Conservation (phyloP, 2,888 invertebrate genomes). For the Meganola albula region DNA sequence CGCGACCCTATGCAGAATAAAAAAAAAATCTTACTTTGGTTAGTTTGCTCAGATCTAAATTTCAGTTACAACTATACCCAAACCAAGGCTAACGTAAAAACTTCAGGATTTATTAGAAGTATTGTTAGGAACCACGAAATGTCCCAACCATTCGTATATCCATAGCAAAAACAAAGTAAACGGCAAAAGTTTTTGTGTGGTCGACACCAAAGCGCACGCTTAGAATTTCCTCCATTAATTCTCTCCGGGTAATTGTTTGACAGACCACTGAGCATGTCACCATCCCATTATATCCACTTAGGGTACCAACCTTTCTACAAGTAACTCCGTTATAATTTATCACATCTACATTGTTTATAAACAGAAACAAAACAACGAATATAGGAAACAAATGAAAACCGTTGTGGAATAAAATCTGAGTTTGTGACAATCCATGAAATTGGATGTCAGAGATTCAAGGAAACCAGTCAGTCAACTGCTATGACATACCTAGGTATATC, state of each 20-base stretch:
- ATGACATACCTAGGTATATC: no score
- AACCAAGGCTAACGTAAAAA: no score
- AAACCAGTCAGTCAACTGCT: slow-evolving; percentile 12
- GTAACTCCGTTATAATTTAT: background rate
- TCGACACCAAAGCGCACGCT: slow-evolving; percentile 29
- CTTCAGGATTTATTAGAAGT: no score
- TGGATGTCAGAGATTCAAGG: slow-evolving; percentile 13
- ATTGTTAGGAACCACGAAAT: no score
- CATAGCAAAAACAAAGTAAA: slow-evolving; percentile 31
- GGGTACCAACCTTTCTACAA: slow-evolving; percentile 11
- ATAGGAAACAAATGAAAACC: no score
- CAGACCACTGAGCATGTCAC: slow-evolving; percentile 33
- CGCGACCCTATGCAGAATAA: no score
- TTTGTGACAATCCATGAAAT: slow-evolving; percentile 13
- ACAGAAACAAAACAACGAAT: no score
- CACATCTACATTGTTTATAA: no score
- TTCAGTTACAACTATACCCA: no score
- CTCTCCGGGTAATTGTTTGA: slow-evolving; percentile 39
- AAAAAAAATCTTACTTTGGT: no score
- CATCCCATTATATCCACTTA: slow-evolving; percentile 20
- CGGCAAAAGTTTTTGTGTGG: slow-evolving; percentile 37
- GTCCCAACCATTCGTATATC: no score
- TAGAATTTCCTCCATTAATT: slow-evolving; percentile 43
- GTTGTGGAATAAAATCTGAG: slow-evolving; percentile 3
- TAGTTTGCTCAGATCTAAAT: no score